Percentiles rank a stretch among this genome's conserved stretches.
Evolutionary conservation across 1,140 invertebrate genomes (phyloP).

Genomic region (Trichomalopsis sarcophagae): DNA sequence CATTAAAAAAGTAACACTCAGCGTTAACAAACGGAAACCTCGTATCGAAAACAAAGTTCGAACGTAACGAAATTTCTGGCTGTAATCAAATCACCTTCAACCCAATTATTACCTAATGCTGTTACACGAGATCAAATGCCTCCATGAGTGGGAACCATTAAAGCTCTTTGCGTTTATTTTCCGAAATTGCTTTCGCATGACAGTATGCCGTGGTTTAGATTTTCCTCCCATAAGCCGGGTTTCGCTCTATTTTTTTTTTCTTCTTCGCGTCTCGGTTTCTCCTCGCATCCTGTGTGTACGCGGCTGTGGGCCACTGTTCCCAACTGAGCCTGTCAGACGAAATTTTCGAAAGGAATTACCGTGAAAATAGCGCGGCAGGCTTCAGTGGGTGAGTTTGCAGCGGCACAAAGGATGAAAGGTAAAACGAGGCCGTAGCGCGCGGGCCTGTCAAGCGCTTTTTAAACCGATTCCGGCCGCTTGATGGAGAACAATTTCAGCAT

Average conservation of each 20-base stretch:
- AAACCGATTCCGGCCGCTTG: constrained; percentile 49
- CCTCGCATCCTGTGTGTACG: not conserved
- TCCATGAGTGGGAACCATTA: not conserved
- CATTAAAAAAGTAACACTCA: too few species aligned
- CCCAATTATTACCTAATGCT: not conserved
- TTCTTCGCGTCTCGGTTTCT: not conserved
- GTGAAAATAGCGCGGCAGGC: constrained; percentile 34
- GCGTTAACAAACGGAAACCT: too few species aligned
- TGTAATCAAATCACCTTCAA: not conserved
- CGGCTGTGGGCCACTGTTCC: not conserved
- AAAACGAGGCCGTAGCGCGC: not conserved
- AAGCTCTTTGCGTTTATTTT: not conserved
- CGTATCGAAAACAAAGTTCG: too few species aligned
- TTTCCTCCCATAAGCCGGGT: constrained; percentile 27
- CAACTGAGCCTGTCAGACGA: constrained; percentile 33
- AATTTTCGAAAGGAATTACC: constrained; percentile 49
- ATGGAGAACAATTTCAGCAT: constrained; percentile 33
- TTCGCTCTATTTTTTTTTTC: constrained; percentile 5
- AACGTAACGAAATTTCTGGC: too few species aligned
- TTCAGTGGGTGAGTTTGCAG: constrained; percentile 19
- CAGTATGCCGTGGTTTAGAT: constrained; percentile 24
- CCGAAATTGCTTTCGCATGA: constrained; percentile 4
- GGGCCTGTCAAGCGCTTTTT: constrained; percentile 27
- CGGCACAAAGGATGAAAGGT: constrained; percentile 36
- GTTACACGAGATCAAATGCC: not conserved